Conservation (phyloP, 2,888 invertebrate genomes). For the Doris montereyensis region DNA sequence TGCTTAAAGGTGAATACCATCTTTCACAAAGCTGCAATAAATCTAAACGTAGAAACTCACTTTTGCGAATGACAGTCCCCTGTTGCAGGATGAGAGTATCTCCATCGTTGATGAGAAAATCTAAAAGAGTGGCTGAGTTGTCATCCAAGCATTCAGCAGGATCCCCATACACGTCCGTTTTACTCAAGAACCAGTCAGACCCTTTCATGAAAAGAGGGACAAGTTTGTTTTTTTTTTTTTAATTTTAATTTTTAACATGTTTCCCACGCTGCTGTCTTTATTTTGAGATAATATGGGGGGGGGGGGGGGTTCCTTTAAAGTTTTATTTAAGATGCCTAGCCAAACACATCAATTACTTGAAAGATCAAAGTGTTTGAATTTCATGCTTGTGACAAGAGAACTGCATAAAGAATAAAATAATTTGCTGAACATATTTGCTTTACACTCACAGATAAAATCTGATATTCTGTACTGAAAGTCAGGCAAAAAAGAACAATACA, state of each 20-base stretch:
- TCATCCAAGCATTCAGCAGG: slow-evolving; percentile 66
- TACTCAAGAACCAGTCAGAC: slow-evolving; percentile 67
- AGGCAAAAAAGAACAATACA: no score
- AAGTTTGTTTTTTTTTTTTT: not conserved
- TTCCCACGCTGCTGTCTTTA: no score
- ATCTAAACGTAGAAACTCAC: not conserved
- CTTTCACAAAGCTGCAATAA: not conserved
- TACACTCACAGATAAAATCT: no score
- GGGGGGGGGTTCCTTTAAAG: no score
- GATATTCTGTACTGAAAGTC: no score
- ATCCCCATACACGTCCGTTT: slow-evolving; percentile 69
- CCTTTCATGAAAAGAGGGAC: slow-evolving; percentile 46
- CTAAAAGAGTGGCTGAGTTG: slow-evolving; percentile 53
- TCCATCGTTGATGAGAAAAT: slow-evolving; percentile 62
- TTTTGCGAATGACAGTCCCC: slow-evolving; percentile 68
- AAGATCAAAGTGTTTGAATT: no score
- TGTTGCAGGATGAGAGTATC: slow-evolving; percentile 62
- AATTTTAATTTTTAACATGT: not conserved
- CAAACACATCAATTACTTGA: no score
- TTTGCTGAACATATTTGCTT: no score
- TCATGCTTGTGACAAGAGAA: no score
- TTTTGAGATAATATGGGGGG: no score
- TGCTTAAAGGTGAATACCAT: not conserved
- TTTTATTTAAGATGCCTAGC: no score
- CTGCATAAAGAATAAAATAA: no score